Base-by-base conservation (phyloP, 2,113 vertebrate genomes). In the Pampusana beccarii region DNA sequence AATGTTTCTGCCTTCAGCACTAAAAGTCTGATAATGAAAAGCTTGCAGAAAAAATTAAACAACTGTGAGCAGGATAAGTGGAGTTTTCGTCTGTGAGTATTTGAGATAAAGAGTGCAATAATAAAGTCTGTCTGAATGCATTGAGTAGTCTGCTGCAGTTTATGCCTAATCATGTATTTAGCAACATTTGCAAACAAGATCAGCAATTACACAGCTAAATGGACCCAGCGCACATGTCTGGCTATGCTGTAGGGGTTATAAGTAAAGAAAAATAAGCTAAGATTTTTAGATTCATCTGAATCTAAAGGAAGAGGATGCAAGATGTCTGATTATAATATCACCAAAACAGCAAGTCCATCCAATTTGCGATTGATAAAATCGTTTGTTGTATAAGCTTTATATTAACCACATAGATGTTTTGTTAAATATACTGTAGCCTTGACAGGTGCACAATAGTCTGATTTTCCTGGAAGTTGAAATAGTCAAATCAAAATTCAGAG, bases 111-210 rank as follows among this genome's bases (percentile, higher is more conserved):
- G 58, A 92, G 46, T 58, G n/a, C 44, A 95, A 73, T 83, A 92
- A 88, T 56, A 86, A 95, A 90, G 80, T 88, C 69, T 81, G n/a
- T 84, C 57, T 92, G 71, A 83, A 90, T 46, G 16, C 62, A 80
- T 71, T 81, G 72, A 80, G 74, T 58, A 90, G 62, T 44, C 40
- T 77, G 24, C 24, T 86, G 40, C 31, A 93, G 54, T 83, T 93
- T 94, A 88, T 73, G 44, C 31, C 36, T 94, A 90, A 93, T 92
- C 79, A 92, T 77, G 69, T 80, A 88, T 94, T 92, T 94, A 97
- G 46, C 16, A 70, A 88, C 71, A 92, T 92, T 80, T 93, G 33
- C 74, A 96, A 94, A 86, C 67, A 96, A 69, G 62, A 94, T 82
- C 58, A 77, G 79, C 66, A 94, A 92, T 92, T 95, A 80, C 54